phyloP scores from a whole-genome alignment of 37 sponge, comb jelly and placozoan species.

The Hormiphora californensis region DNA sequence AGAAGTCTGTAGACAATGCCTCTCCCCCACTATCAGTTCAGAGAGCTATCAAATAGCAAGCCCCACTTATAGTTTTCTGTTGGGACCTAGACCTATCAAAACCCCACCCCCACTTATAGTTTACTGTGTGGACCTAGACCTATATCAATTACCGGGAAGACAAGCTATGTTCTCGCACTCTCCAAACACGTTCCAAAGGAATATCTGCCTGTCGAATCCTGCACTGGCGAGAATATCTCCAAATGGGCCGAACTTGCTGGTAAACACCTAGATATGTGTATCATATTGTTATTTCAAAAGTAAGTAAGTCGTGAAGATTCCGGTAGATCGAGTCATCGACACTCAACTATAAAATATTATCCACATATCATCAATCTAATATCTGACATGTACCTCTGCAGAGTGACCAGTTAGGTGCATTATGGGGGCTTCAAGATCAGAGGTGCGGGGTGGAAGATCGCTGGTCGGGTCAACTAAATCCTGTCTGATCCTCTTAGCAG shows the following conservation, averaged over 20 bases:
- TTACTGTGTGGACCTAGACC: no score
- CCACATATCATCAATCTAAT: not conserved
- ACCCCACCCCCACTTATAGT: no score
- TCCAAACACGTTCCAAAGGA: slow-evolving; percentile 96
- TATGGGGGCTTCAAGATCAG: slow-evolving; percentile 85
- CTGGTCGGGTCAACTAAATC: not conserved
- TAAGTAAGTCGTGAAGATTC: not conserved
- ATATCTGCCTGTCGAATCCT: slow-evolving; percentile 83
- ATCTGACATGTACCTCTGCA: slow-evolving; percentile 35
- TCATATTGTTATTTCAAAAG: not conserved
- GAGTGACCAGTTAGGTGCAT: slow-evolving; percentile 96
- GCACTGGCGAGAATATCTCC: slow-evolving; percentile 89
- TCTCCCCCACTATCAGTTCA: no score
- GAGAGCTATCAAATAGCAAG: no score
- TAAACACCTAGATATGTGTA: slow-evolving; percentile 48
- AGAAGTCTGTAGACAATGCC: no score
- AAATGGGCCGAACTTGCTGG: slow-evolving; percentile 78
- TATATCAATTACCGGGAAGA: slow-evolving; percentile 12
- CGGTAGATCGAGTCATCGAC: not conserved
- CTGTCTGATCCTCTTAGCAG: slow-evolving; percentile 22
- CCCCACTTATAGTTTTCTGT: no score
- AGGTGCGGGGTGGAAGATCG: slow-evolving; percentile 69
- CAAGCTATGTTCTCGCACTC: slow-evolving; percentile 92
- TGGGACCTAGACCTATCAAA: no score
- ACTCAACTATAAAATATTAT: not conserved